These are phyloP conservation scores for Cryptotis parvus DNA, from an alignment of 2,113 vertebrate species.

Conservation along the genomic window DNA sequence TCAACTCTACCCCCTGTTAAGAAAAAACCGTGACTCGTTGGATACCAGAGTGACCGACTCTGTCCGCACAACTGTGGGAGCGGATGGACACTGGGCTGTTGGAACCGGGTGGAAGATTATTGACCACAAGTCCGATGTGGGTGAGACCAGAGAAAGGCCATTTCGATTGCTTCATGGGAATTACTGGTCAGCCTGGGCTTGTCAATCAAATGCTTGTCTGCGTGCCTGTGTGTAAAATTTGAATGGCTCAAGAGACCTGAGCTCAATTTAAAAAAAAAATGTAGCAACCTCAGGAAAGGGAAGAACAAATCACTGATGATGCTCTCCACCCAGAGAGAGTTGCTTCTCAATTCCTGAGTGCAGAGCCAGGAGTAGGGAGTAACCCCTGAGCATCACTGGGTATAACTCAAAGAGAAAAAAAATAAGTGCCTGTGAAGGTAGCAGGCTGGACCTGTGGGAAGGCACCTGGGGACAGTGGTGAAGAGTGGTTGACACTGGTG, in stretches of 20 bases:
- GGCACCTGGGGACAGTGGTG: too few relatives aligned
- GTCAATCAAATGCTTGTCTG: not conserved
- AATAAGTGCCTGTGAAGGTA: too few relatives aligned
- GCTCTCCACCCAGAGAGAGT: not conserved
- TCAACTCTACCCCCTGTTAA: not conserved
- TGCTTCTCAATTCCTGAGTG: too few relatives aligned
- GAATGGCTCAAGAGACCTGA: not conserved
- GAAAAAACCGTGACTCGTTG: not conserved
- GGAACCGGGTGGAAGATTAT: not conserved
- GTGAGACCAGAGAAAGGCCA: not conserved
- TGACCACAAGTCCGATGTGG: not conserved
- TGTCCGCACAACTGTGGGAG: not conserved
- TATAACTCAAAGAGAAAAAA: too few relatives aligned
- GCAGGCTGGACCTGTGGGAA: too few relatives aligned
- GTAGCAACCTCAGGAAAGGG: slow-evolving; percentile 4
- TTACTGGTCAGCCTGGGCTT: not conserved
- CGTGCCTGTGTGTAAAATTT: not conserved
- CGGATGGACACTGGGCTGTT: not conserved
- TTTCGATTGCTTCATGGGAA: slow-evolving; percentile 40
- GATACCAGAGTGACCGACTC: not conserved
- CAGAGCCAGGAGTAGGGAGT: too few relatives aligned
- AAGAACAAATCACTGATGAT: not conserved
- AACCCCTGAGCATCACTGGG: too few relatives aligned
- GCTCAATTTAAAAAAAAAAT: slow-evolving; percentile 16
- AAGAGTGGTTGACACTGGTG: too few relatives aligned